Conservation (phyloP, 2,113 vertebrate genomes). For the Lynx canadensis region DNA sequence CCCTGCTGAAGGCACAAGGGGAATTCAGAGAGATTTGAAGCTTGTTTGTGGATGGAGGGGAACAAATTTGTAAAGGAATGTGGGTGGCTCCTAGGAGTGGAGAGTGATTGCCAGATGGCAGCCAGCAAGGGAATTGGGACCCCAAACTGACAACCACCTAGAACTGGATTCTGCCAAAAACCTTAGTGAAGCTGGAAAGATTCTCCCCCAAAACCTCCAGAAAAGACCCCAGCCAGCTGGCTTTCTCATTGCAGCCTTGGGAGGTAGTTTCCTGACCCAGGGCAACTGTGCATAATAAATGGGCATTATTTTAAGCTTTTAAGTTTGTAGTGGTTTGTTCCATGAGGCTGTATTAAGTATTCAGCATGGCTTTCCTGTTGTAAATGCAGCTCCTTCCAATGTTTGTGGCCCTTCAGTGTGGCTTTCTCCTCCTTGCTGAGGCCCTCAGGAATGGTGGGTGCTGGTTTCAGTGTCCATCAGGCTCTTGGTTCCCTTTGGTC, state of each 20-base stretch:
- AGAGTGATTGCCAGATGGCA: neutral
- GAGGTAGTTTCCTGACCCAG: neutral
- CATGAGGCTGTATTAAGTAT: neutral
- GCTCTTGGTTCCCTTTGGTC: neutral
- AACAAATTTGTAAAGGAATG: neutral
- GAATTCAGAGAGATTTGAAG: neutral
- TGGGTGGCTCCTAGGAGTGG: neutral
- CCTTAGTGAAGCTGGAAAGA: neutral
- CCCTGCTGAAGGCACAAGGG: neutral
- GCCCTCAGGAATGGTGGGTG: neutral
- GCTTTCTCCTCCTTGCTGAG: neutral
- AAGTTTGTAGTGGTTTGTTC: neutral
- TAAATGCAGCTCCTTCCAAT: neutral
- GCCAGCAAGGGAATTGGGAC: neutral
- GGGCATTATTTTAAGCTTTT: neutral
- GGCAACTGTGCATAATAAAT: neutral
- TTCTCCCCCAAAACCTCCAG: neutral
- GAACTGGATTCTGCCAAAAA: neutral
- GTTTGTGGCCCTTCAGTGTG: neutral
- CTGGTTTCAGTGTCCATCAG: neutral
- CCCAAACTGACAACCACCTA: neutral
- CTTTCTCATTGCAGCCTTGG: neutral
- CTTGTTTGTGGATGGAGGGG: neutral
- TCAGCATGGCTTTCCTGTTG: neutral
- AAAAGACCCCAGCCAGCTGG: neutral